These are phyloP conservation scores for Psettodes erumei DNA, from an alignment of 2,113 vertebrate genomes.

Conservation along the genomic window DNA sequence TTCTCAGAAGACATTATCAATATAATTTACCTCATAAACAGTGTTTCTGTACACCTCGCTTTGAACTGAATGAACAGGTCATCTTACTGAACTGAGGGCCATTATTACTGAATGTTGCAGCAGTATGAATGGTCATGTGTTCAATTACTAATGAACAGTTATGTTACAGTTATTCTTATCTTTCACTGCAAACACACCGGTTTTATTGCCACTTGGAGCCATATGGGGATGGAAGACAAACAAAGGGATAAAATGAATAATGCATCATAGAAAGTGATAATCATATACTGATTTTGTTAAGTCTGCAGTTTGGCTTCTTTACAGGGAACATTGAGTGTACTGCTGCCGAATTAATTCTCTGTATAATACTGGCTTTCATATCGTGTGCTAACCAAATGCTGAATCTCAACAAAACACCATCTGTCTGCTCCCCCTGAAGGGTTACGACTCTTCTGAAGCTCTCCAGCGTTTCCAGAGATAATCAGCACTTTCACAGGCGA, in stretches of 20 bases:
- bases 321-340: constrained; percentile 7
- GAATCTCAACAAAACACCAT: constrained; percentile 41
- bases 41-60: no score
- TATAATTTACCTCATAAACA: no score
- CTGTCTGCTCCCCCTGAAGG: constrained; percentile 27
- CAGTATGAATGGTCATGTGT: no score
- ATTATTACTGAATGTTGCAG: no score
- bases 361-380: constrained; percentile 17
- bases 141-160: no score
- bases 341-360: constrained; percentile 23
- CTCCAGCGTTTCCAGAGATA: constrained; percentile 3
- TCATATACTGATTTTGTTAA: neutral
- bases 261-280: constrained; percentile 8
- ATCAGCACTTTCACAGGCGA: constrained; percentile 13
- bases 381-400: constrained; percentile 9
- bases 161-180: no score
- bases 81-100: no score
- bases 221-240: constrained; percentile 13
- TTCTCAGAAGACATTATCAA: no score
- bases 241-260: constrained; percentile 12
- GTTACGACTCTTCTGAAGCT: constrained; percentile 10
- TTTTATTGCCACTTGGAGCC: neutral
- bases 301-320: constrained; percentile 31
- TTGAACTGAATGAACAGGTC: no score
- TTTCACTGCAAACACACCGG: neutral